Evolutionary conservation across 2,113 vertebrate genomes (phyloP).

Genomic region (Neotoma lepida): DNA sequence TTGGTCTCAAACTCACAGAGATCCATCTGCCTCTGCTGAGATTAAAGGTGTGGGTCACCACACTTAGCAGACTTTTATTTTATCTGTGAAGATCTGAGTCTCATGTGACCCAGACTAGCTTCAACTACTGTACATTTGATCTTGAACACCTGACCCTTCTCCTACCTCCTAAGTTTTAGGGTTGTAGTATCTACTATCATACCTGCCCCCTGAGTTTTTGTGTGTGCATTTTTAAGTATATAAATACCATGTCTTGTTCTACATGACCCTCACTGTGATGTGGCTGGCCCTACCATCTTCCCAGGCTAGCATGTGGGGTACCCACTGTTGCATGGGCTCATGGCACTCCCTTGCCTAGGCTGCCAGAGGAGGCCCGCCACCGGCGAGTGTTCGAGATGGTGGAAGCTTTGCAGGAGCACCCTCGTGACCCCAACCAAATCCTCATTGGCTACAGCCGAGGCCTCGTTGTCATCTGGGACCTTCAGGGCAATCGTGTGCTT

Average conservation of each 20-base stretch:
- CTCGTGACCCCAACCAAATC: conserved; percentile 89
- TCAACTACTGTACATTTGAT: background rate
- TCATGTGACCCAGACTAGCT: background rate
- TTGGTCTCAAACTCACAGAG: background rate
- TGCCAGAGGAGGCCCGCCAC: conserved; percentile 91
- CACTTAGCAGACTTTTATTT: background rate
- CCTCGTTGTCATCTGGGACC: conserved; percentile 94
- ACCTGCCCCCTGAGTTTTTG: background rate
- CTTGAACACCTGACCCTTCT: background rate
- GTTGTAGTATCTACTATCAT: background rate
- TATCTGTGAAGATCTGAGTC: background rate
- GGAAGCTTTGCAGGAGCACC: conserved; percentile 94
- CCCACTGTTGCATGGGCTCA: background rate
- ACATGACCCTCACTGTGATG: background rate
- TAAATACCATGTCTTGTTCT: background rate
- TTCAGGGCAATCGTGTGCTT: conserved; percentile 84
- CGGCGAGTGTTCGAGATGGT: conserved; percentile 94
- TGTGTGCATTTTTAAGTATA: background rate
- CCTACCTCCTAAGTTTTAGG: background rate
- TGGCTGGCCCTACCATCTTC: background rate
- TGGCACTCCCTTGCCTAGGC: conserved; percentile 76
- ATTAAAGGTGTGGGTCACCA: background rate
- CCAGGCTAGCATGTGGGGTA: rapidly evolving
- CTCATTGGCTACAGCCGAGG: conserved; percentile 96
- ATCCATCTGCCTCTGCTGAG: background rate